A percentile compares a stretch with the other conserved stretches of the same genome.
Conservation (phyloP, 2,113 vertebrate genomes). For the Rhabdornis inornatus region DNA sequence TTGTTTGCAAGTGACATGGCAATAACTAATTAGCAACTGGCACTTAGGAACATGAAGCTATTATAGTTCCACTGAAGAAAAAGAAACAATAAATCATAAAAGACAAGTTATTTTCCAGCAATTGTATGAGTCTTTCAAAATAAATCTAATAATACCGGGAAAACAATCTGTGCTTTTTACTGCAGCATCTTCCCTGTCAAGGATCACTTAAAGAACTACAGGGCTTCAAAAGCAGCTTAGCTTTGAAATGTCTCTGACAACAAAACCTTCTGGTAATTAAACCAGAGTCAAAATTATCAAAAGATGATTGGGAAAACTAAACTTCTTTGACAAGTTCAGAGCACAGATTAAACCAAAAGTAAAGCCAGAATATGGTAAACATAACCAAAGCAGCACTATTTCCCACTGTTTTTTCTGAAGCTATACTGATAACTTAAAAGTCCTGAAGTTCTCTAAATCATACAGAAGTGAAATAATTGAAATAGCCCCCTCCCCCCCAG, state of each 20-base stretch:
- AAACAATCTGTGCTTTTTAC: constrained; percentile 18
- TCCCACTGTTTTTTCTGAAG: neutral
- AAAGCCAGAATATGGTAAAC: neutral
- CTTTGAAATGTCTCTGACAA: neutral
- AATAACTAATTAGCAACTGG: constrained; percentile 17
- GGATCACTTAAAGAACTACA: neutral
- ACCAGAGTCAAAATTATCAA: neutral
- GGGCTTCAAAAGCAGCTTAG: neutral
- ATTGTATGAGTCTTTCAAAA: neutral
- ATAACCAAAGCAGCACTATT: neutral
- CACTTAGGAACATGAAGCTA: neutral
- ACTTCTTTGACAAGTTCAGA: neutral
- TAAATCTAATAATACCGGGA: neutral
- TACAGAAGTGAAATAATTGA: neutral
- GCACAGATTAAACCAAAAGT: neutral
- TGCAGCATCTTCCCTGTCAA: neutral
- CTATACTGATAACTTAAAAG: neutral
- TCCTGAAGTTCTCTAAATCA: neutral
- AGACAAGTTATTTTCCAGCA: neutral
- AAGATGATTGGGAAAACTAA: neutral
- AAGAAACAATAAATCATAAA: neutral
- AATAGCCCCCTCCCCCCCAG: neutral
- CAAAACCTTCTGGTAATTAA: neutral
- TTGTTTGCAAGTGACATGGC: neutral
- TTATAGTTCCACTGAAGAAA: neutral